Evolutionary conservation across 2,113 vertebrate species (phyloP), one percentile per base, ranked within the genome.

Genomic region (Chunga burmeisteri): DNA sequence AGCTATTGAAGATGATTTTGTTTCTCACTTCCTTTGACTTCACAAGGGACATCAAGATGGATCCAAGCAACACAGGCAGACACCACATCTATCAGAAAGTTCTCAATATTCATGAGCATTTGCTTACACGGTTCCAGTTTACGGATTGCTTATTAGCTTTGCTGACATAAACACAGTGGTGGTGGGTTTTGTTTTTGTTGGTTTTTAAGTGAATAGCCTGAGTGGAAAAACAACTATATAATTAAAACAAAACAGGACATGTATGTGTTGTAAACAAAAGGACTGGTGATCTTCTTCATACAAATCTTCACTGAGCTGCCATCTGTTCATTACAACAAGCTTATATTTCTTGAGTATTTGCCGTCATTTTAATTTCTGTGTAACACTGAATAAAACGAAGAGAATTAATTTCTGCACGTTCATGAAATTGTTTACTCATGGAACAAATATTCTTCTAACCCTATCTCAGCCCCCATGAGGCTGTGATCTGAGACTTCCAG

Each of bases 191-290:
- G 86, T 42, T 95, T 96, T 88, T 74, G 73, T 89, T 86, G 50
- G 80, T 90, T 81, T 86, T 93, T 50, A 88, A 96, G 94, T 77
- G 93, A 96, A 94, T 91, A 95, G 81, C 78, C 89, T 87, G 94
- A 47, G 89, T 94, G 72, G 90, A 97, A 96, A 97, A 95, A 94
- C 93, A 93, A 90, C 50, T 10, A 65, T 40, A 75, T 97, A 91
- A 97, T 97, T 95, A 96, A 97, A 97, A 95, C 93, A 93, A 94
- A 97, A 90, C 87, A 88, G 89, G 93, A 94, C 91, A 90, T 56
- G 91, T 17, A 91, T 95, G 95, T 95, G 94, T 96, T 96, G 94
- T 94, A 95, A 97, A 97, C 84, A 96, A 93, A 96, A 90, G 94
- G 95, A 72, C 94, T 91, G 91, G 94, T 89, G 91, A 90, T 95